Conservation (phyloP, 2,797 vertebrate species). For the Semaprochilodus insignis region DNA sequence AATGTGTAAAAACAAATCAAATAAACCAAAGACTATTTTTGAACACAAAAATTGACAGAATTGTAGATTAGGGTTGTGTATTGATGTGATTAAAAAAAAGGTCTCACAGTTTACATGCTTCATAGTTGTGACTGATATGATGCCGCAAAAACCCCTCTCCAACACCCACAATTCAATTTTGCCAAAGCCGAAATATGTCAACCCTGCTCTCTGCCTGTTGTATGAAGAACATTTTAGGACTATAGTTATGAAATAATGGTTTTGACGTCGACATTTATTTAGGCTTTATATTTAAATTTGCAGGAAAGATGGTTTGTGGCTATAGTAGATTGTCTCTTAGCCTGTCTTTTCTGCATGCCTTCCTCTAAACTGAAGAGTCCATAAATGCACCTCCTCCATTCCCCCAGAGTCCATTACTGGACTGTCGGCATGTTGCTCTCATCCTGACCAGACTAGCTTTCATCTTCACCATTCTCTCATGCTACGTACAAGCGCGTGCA, state of each 20-base stretch:
- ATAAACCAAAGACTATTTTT: too few relatives aligned
- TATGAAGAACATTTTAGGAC: neutral
- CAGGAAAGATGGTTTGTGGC: neutral
- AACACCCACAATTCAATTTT: too few relatives aligned
- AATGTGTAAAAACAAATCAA: too few relatives aligned
- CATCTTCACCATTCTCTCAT: conserved; percentile 70
- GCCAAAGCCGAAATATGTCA: neutral
- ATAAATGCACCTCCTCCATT: conserved; percentile 47
- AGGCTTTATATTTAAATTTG: neutral
- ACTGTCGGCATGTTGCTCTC: conserved; percentile 77
- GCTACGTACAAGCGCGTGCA: conserved; percentile 3
- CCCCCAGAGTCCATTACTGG: conserved; percentile 70
- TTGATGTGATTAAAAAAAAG: too few relatives aligned
- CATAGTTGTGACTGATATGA: too few relatives aligned
- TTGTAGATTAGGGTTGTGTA: too few relatives aligned
- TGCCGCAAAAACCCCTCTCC: too few relatives aligned
- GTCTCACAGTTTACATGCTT: too few relatives aligned
- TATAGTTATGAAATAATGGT: neutral
- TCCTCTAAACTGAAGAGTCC: conserved; percentile 58
- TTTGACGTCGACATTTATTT: neutral
- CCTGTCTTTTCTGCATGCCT: conserved; percentile 48
- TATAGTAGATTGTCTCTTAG: conserved; percentile 55
- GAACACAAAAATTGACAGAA: too few relatives aligned
- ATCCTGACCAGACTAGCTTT: conserved; percentile 73
- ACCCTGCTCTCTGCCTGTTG: too few relatives aligned